Base-by-base conservation (phyloP, 2,888 invertebrate genomes). In the Spicauda simplicius region DNA sequence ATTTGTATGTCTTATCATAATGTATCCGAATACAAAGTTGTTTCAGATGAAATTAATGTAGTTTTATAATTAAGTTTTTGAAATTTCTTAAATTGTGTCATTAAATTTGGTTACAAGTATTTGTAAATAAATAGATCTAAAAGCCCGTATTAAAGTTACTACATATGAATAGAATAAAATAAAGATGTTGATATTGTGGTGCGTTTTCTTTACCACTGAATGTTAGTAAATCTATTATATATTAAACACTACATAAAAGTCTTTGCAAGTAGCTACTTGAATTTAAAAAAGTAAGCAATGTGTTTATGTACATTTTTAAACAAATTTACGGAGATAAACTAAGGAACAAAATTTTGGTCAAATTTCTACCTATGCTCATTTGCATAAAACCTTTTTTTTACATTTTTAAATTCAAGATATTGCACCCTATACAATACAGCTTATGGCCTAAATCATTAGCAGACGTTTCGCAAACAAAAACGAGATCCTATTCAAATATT, bases 141-240 rank as follows among this genome's bases (percentile, higher is more conserved):
- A 74, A 67, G 76, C 75, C 73, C 70, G 64, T 75, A 76, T 75
- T 74, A 77, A 78, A 79, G 76, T 76, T 80, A 80, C 76, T 77
- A 77, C 78, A 77, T 48, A 60, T 56, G 55, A 78, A 77, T 84
- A 80, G 81, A 82, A 77, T 80, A 82, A 80, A 86, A 82, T 80
- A 80, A 78, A 70, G 73, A 82, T 83, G 87, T 87, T 87, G 83
- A 76, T 82, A 82, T 81, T 82, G 67, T 80, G 70, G 50, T 1
- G 72, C 70, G 72, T 74, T 76, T 66, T 67, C 25, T 68, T 41
- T 73, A 33, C 33, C 1, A 8, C 8, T 33, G 1, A 10, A 4
- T 33, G 8, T 33, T 33, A 33, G 3, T 33, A 33, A 33, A 25
- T 4, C 25, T 25, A 25, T 25, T 4, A 25, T 25, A 4, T 25